phyloP scores from a whole-genome alignment of 2,797 vertebrate species.

The Syngnathus acus region DNA sequence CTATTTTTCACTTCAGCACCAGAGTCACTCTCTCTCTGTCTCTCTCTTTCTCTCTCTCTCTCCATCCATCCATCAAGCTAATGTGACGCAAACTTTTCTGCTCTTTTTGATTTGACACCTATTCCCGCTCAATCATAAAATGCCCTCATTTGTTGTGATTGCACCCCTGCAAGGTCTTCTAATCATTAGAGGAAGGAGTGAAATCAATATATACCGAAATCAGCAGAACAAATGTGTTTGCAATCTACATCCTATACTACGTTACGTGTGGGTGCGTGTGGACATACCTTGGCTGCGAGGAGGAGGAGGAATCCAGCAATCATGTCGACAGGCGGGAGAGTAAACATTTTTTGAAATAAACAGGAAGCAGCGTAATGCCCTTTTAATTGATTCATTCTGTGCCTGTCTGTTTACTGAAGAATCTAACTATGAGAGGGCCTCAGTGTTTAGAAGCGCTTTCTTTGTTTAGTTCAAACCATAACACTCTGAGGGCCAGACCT shows the following conservation, averaged over 20 bases:
- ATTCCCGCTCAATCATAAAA: background rate
- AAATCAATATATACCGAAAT: constrained; percentile 72
- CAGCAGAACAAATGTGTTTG: constrained; percentile 71
- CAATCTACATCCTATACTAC: constrained; percentile 50
- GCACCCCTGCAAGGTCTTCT: constrained; percentile 40
- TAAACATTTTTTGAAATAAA: constrained; percentile 84
- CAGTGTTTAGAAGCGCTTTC: constrained; percentile 77
- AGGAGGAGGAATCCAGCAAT: constrained; percentile 55
- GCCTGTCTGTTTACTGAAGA: constrained; percentile 75
- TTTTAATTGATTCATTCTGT: constrained; percentile 85
- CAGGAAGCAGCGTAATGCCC: constrained; percentile 80
- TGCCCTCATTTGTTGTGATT: constrained; percentile 24
- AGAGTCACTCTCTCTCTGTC: too few relatives aligned
- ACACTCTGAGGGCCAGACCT: constrained; percentile 69
- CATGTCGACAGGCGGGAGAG: constrained; percentile 66
- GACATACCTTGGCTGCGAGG: constrained; percentile 60
- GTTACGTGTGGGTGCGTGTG: constrained; percentile 25
- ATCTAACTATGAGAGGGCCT: constrained; percentile 71
- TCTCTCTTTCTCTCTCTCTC: too few relatives aligned
- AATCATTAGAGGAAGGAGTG: constrained; percentile 57
- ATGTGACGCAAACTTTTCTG: background rate
- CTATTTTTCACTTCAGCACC: too few relatives aligned
- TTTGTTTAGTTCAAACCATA: constrained; percentile 77
- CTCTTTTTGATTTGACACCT: constrained; percentile 4
- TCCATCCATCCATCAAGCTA: too few relatives aligned